Evolutionary conservation across 2,797 vertebrate species (phyloP), one percentile per base, ranked within the genome.

Genomic region (Antennarius maculatus): DNA sequence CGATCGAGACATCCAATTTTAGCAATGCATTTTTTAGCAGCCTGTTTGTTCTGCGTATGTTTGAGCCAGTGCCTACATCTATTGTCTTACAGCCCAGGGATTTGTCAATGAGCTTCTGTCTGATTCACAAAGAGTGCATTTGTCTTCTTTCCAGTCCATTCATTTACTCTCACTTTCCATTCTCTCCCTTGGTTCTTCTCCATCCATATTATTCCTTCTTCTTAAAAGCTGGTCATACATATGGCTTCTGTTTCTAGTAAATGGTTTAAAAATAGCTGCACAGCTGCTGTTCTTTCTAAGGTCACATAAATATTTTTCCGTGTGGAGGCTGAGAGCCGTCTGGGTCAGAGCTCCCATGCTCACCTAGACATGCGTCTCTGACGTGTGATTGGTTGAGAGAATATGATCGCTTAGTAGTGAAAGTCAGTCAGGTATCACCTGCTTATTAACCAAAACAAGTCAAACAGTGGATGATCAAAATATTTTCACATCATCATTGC

Each of bases 21-120:
- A 73, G 45, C 50, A 52, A 60, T 73, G 79, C 71, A 66, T 85
- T 87, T 85, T 74, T 79, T 68, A 50, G 75, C 70, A 77, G 71
- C 68, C 55, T 80, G 63, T 74, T 84, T 79, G 68, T 71, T 83
- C 75, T 76, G 66, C 66, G 60, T 71, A 47, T 75, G 59, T 76
- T 77, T 80, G 73, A 78, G 77, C 66, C 71, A 49, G 57, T 81
- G 85, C 82, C 80, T 86, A 88, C 82, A 74, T 85, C 78, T 78
- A 89, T 88, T 91, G 88, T 91, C 84, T 81, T 74, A 64, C 55
- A 84, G 82, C 57, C 69, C 70, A 71, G 78, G 71, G 80, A 87
- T 86, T 89, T 81, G 73, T 92, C 89, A 91, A 89, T 89, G 89
- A 92, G 81, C 83, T 84, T 90, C 88, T 92, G 89, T 92, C 76